Evolutionary conservation across 2,113 vertebrate species (phyloP).

Genomic region (Turdus rufiventris): DNA sequence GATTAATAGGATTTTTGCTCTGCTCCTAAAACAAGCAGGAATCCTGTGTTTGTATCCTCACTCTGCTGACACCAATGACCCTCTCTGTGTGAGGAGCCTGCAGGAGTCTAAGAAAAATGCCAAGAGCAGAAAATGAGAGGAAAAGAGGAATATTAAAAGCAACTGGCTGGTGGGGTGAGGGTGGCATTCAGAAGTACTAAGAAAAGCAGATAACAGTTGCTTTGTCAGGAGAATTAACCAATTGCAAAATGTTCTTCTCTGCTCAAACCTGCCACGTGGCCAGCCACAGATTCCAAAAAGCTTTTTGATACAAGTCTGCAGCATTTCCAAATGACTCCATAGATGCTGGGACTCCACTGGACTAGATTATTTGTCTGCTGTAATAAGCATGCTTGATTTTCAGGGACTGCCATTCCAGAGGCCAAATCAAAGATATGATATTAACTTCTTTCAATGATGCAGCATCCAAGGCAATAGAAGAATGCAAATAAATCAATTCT

Average conservation of each 20-base stretch:
- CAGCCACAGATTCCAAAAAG: constrained; percentile 35
- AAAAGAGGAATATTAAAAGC: background rate
- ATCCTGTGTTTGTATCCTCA: background rate
- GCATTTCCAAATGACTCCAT: constrained; percentile 70
- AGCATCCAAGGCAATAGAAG: constrained; percentile 61
- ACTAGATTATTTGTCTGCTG: constrained; percentile 8
- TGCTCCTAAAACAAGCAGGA: background rate
- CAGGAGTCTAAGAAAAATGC: background rate
- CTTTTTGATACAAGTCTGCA: constrained; percentile 38
- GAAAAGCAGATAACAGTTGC: background rate
- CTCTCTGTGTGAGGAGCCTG: background rate
- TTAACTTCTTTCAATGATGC: constrained; percentile 65
- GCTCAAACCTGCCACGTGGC: constrained; percentile 55
- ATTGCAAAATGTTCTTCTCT: constrained; percentile 23
- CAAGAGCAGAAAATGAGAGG: background rate
- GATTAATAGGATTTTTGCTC: constrained; percentile 12
- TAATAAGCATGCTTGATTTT: constrained; percentile 69
- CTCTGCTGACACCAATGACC: background rate
- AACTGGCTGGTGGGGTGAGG: background rate
- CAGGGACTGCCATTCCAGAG: constrained; percentile 54
- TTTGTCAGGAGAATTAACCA: background rate
- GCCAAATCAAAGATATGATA: constrained; percentile 66
- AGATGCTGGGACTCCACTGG: background rate
- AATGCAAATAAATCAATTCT: constrained; percentile 76
- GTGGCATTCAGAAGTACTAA: background rate